These are phyloP conservation scores for Apis mellifera DNA, from an alignment of 1,140 invertebrate genomes.

Conservation along the genomic window Amel_HAv3.1 CM009942.2:5721501-5722000, in stretches of 20 bases:
- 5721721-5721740: too few relatives aligned
- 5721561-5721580: too few relatives aligned
- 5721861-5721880: constrained; percentile 37
- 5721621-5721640: too few relatives aligned
- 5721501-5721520: too few relatives aligned
- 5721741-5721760: constrained; percentile 9
- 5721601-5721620: too few relatives aligned
- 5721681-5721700: constrained; percentile 19
- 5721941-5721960: constrained; percentile 44
- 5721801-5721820: too few relatives aligned
- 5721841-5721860: constrained; percentile 27
- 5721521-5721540: too few relatives aligned
- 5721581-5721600: too few relatives aligned
- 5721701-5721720: neutral
- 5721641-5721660: too few relatives aligned
- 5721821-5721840: neutral
- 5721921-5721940: constrained; percentile 49
- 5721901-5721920: constrained; percentile 54
- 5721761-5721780: neutral
- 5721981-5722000: constrained; percentile 49
- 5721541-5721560: too few relatives aligned
- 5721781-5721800: too few relatives aligned
- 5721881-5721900: constrained; percentile 9
- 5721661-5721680: neutral
- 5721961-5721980: constrained; percentile 34